Conservation (phyloP, 2,113 vertebrate genomes). For the Leucopternis melanops region DNA sequence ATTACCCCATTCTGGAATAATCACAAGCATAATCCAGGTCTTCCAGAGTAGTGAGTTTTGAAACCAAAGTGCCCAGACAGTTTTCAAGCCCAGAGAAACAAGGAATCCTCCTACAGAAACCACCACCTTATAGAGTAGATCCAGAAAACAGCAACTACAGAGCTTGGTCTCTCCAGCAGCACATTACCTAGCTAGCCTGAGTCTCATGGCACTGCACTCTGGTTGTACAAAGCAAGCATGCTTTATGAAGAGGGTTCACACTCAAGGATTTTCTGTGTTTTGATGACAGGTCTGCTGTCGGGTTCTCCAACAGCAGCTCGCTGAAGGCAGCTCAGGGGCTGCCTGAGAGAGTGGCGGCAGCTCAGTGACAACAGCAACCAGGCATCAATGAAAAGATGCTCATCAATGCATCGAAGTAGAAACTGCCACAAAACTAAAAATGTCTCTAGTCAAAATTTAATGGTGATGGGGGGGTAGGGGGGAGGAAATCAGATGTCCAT, state of each 20-base stretch:
- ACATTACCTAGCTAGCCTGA: rapidly evolving
- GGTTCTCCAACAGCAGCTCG: background rate
- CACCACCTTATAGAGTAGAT: background rate
- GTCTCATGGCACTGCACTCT: background rate
- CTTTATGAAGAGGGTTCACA: background rate
- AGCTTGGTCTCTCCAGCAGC: background rate
- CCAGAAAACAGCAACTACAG: background rate
- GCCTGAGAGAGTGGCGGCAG: background rate
- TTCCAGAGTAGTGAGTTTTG: background rate
- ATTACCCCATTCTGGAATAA: background rate
- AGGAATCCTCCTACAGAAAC: background rate
- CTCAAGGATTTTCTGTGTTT: background rate
- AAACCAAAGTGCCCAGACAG: background rate
- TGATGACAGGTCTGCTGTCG: background rate
- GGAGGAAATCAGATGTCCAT: background rate
- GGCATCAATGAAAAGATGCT: background rate
- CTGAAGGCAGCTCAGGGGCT: background rate
- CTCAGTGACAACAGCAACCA: background rate
- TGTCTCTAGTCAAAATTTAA: background rate
- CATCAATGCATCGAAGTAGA: background rate
- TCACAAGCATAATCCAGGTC: background rate
- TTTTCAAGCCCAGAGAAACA: background rate
- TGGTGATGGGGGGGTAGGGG: background rate
- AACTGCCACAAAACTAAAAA: background rate
- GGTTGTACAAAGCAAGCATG: background rate